A percentile compares a stretch with the other conserved stretches of the same genome.
These are phyloP conservation scores for Leucoraja erinaceus DNA, from an alignment of 2,113 vertebrate species.

Conservation along the genomic window DNA sequence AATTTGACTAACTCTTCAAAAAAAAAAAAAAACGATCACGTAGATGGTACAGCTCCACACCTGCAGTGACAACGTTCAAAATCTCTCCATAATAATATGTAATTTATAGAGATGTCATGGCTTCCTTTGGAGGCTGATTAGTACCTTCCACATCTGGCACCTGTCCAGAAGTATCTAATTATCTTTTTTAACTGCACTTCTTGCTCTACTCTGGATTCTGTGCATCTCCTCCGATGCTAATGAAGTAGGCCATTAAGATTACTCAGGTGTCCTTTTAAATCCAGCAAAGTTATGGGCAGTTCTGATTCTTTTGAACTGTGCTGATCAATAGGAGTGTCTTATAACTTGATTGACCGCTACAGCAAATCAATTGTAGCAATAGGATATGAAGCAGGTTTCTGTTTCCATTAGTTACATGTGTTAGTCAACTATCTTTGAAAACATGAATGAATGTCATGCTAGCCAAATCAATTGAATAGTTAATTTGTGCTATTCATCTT, in stretches of 20 bases:
- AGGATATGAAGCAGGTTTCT: neutral
- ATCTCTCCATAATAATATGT: neutral
- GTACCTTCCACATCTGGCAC: neutral
- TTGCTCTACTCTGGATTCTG: neutral
- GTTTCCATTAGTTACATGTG: too few species aligned
- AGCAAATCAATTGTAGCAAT: neutral
- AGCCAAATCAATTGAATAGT: neutral
- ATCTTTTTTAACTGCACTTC: neutral
- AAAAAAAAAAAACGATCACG: too few species aligned
- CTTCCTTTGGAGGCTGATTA: neutral
- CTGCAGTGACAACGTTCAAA: neutral
- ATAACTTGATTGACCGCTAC: neutral
- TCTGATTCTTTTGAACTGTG: neutral
- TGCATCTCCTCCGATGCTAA: neutral
- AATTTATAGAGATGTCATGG: conserved; percentile 1
- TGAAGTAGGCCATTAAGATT: neutral
- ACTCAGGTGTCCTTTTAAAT: neutral
- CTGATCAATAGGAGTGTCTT: neutral
- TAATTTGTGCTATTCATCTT: conserved; percentile 9
- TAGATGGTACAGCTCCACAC: neutral
- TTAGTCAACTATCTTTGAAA: neutral
- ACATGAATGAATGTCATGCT: neutral
- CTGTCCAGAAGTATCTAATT: neutral
- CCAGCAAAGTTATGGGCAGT: neutral
- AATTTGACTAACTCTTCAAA: neutral